Conservation (phyloP, 35 echinoderm and acorn worm species). For the Lytechinus variegatus region DNA sequence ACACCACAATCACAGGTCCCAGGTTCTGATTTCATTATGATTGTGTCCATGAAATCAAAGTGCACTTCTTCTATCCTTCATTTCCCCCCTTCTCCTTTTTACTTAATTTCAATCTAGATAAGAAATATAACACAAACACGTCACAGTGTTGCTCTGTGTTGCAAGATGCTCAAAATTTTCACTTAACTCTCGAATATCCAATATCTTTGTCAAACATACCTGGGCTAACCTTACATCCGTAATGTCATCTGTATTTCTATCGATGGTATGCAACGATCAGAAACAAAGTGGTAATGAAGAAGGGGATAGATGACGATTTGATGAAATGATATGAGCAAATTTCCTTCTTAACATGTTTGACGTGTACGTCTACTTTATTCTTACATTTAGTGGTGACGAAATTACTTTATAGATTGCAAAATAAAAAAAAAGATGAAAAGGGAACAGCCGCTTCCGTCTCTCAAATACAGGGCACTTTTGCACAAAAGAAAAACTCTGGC, state of each 20-base stretch:
- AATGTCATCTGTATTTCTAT: conserved; percentile 32
- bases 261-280: conserved; percentile 14
- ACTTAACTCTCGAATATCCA: background rate
- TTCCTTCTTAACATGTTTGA: background rate
- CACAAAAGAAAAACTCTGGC: too few species aligned
- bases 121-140: too few species aligned
- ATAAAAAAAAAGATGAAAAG: too few species aligned
- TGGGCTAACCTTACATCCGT: conserved; percentile 15
- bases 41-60: too few species aligned
- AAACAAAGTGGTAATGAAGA: conserved; percentile 15
- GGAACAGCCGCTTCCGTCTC: background rate
- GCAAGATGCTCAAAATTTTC: background rate
- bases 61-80: too few species aligned
- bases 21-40: too few species aligned
- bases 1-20: too few species aligned
- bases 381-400: background rate
- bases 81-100: too few species aligned
- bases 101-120: too few species aligned
- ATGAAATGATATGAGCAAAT: background rate
- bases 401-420: background rate
- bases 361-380: background rate
- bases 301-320: background rate
- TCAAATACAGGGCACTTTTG: too few species aligned
- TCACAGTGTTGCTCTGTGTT: background rate
- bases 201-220: background rate